Evolutionary conservation across 2,888 invertebrate genomes (phyloP).

Genomic region (Mesorhabditis belari): DNA sequence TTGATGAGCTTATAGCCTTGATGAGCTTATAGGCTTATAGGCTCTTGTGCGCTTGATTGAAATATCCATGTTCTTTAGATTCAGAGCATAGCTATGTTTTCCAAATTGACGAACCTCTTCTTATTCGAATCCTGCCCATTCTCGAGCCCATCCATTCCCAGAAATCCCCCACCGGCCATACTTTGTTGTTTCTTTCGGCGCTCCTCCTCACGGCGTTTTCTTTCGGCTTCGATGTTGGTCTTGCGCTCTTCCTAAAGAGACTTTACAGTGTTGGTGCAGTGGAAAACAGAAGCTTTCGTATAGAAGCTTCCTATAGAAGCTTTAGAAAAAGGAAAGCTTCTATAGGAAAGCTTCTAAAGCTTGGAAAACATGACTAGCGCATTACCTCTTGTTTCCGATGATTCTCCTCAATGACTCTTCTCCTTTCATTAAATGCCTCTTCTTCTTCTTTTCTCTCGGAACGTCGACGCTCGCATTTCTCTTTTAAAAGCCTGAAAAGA

Average conservation of each 20-base stretch:
- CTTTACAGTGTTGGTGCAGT: no score
- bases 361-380: background rate
- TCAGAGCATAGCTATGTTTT: no score
- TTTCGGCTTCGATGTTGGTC: conserved; percentile 22
- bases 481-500: conserved; percentile 68
- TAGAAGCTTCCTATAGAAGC: no score
- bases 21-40: no score
- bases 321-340: background rate
- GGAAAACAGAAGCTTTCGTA: no score
- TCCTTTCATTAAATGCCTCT: conserved; percentile 36
- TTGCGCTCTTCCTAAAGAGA: conserved; percentile 36
- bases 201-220: conserved; percentile 49
- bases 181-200: conserved; percentile 35
- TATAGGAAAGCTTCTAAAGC: background rate
- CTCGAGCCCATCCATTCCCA: conserved; percentile 17
- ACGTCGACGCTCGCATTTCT: conserved; percentile 71
- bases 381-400: background rate
- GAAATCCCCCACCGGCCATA: conserved; percentile 33
- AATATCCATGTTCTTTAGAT: no score
- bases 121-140: conserved; percentile 27
- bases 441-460: conserved; percentile 36
- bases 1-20: no score
- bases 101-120: background rate
- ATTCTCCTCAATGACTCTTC: conserved; percentile 8
- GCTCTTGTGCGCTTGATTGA: no score